A percentile compares a stretch with the other conserved stretches of the same genome.
Evolutionary conservation across 2,113 vertebrate species (phyloP).

Genomic region (Neopipo cinnamomea): DNA sequence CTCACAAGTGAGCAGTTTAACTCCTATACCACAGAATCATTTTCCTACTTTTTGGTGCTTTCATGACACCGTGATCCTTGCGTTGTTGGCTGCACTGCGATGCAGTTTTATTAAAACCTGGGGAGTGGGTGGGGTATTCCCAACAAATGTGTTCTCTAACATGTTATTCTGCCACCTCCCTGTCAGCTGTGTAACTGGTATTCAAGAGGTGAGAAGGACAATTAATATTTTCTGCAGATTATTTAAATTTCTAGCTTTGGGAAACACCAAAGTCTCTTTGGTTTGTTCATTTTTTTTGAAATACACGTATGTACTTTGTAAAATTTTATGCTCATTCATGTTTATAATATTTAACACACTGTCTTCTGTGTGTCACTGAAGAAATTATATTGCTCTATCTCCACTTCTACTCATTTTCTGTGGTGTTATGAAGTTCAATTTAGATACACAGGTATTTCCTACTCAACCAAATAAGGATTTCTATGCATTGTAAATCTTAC

Average conservation of each 20-base stretch:
- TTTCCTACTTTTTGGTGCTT: background rate
- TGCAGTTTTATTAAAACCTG: background rate
- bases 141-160: background rate
- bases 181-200: background rate
- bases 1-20: background rate
- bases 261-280: background rate
- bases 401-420: background rate
- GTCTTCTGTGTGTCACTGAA: background rate
- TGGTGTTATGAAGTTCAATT: background rate
- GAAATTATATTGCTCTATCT: background rate
- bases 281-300: background rate
- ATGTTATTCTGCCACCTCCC: background rate
- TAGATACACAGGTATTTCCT: background rate
- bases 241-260: background rate
- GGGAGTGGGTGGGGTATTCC: background rate
- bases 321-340: background rate
- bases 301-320: fast-evolving
- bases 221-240: background rate
- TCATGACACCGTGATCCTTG: background rate
- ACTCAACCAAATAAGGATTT: background rate
- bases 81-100: background rate
- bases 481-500: background rate
- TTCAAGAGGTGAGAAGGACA: background rate
- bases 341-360: background rate
- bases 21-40: background rate